Evolutionary conservation across 2,888 invertebrate species (phyloP).

Genomic region (Gandaritis pyraliata): DNA sequence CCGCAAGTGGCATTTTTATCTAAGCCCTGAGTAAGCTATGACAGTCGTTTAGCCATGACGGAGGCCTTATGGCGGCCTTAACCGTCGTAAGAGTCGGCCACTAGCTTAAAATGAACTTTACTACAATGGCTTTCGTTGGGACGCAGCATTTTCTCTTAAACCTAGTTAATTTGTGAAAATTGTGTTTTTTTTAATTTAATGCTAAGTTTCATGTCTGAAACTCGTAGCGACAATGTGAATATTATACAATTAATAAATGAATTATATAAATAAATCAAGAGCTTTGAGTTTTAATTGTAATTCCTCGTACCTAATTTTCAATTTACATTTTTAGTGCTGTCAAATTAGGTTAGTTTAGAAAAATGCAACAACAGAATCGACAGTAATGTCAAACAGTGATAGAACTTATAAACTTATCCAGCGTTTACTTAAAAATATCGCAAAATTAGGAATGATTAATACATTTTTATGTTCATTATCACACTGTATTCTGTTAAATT

Average conservation of each 20-base stretch:
- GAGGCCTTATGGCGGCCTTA: not conserved
- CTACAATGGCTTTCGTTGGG: constrained; percentile 69
- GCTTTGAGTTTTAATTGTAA: constrained; percentile 46
- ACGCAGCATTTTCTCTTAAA: constrained; percentile 79
- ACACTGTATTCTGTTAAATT: no score
- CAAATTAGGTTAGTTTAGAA: no score
- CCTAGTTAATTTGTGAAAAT: constrained; percentile 75
- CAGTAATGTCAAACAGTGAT: no score
- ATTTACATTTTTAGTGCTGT: no score
- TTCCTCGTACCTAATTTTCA: not conserved
- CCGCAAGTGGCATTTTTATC: not conserved
- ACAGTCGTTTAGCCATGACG: constrained; percentile 1
- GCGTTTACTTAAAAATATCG: no score
- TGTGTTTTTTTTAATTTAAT: constrained; percentile 80
- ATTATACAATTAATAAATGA: constrained; percentile 84
- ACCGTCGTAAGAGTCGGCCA: not conserved
- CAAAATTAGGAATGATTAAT: no score
- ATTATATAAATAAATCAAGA: constrained; percentile 75
- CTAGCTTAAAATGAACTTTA: not conserved
- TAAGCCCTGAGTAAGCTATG: not conserved
- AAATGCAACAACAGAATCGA: no score
- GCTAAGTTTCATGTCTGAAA: constrained; percentile 78
- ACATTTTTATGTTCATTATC: no score
- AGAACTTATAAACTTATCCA: no score
- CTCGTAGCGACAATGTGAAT: constrained; percentile 81